Evolutionary conservation across 2,797 vertebrate species (phyloP).

Genomic region (Denticeps clupeoides): DNA sequence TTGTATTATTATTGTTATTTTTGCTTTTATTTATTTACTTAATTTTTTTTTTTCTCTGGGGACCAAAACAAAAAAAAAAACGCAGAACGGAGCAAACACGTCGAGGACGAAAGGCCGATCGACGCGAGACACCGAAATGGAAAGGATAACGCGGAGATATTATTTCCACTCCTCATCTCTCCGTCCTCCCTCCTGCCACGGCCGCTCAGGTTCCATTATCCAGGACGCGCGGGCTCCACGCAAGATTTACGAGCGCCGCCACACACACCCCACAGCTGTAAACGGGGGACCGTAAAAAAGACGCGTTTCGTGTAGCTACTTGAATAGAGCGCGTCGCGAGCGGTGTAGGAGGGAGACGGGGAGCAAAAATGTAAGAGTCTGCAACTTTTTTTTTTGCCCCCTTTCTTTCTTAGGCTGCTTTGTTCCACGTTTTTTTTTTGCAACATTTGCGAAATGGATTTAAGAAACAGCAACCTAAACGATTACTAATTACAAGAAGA

Average conservation of each 20-base stretch:
- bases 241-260: constrained; percentile 76
- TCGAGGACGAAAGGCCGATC: too few relatives aligned
- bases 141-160: constrained; percentile 40
- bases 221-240: constrained; percentile 58
- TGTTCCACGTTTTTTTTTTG: constrained; percentile 39
- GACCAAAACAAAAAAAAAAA: constrained; percentile 20
- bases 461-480: constrained; percentile 20
- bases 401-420: constrained; percentile 38
- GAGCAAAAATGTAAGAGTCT: constrained; percentile 74
- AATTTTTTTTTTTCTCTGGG: too few relatives aligned
- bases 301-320: constrained; percentile 55
- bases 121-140: constrained; percentile 24
- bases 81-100: constrained; percentile 24
- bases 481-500: constrained; percentile 48
- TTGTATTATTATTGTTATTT: too few relatives aligned
- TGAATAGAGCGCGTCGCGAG: constrained; percentile 53
- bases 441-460: constrained; percentile 33
- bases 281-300: constrained; percentile 66
- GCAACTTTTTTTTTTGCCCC: too few relatives aligned
- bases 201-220: constrained; percentile 54
- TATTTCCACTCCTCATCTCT: constrained; percentile 18
- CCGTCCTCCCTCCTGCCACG: constrained; percentile 22
- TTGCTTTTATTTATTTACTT: too few relatives aligned
- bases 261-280: constrained; percentile 52
- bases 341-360: constrained; percentile 70